Percentiles rank a stretch among this genome's conserved stretches.
Evolutionary conservation across 2,888 invertebrate species (phyloP).

Genomic region (Pedicia rivosa): DNA sequence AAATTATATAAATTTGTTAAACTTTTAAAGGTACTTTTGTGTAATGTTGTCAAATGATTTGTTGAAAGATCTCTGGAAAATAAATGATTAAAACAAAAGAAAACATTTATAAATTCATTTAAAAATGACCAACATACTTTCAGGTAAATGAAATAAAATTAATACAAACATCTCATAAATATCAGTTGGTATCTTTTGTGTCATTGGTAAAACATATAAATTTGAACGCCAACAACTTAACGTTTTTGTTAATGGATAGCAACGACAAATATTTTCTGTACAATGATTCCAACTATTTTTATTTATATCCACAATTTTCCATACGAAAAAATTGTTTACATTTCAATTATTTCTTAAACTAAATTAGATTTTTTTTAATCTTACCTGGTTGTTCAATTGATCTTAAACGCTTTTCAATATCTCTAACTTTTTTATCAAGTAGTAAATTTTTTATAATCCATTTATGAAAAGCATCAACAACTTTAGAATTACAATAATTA

Average conservation of each 20-base stretch:
- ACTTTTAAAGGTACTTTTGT: slow-evolving; percentile 44
- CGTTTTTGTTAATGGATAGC: slow-evolving; percentile 43
- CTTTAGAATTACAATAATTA: no score
- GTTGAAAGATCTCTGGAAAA: slow-evolving; percentile 45
- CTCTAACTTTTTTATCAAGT: slow-evolving; percentile 23
- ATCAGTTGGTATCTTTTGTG: slow-evolving; percentile 45
- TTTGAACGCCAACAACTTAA: slow-evolving; percentile 47
- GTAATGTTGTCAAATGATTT: slow-evolving; percentile 45
- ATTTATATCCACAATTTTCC: slow-evolving; percentile 36
- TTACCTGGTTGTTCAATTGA: slow-evolving; percentile 47
- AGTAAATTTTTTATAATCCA: slow-evolving; percentile 2
- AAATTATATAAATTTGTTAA: slow-evolving; percentile 40
- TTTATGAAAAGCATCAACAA: no score
- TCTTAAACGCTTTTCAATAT: slow-evolving; percentile 40
- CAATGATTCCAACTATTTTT: slow-evolving; percentile 40
- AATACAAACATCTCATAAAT: slow-evolving; percentile 39
- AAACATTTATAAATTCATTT: no score
- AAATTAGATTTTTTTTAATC: slow-evolving; percentile 8
- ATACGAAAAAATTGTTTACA: slow-evolving; percentile 27
- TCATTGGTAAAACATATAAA: slow-evolving; percentile 37
- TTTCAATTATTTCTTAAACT: neutral
- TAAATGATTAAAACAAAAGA: no score
- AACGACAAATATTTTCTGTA: slow-evolving; percentile 44
- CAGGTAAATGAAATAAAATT: no score
- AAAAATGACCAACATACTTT: no score